Conservation (phyloP, 2,888 invertebrate species). For the Apocheima hispidaria region DNA sequence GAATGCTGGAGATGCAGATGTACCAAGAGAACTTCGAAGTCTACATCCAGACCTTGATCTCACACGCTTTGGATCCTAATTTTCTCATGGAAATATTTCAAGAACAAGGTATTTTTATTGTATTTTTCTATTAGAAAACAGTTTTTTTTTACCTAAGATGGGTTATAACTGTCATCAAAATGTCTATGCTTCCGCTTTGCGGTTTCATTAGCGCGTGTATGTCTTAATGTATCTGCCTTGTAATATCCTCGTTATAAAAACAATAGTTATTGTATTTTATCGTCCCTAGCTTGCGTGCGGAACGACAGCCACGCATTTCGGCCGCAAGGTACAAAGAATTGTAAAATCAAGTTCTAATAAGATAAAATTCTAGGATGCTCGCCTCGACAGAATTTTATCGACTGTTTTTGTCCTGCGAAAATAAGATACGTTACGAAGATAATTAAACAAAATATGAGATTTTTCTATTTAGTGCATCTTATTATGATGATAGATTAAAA, state of each 20-base stretch:
- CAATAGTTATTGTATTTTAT: conserved; percentile 14
- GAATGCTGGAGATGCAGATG: conserved; percentile 91
- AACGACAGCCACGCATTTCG: conserved; percentile 41
- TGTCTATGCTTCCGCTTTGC: too few species aligned
- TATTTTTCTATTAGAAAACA: too few species aligned
- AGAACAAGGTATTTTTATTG: conserved; percentile 90
- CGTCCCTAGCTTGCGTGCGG: conserved; percentile 28
- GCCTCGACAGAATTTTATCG: background rate
- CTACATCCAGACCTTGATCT: conserved; percentile 95
- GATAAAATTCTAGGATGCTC: conserved; percentile 32
- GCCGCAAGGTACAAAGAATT: conserved; percentile 45
- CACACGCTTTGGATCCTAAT: conserved; percentile 95
- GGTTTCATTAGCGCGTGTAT: too few species aligned
- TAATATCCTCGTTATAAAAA: background rate
- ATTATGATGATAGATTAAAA: too few species aligned
- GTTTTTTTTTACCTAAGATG: too few species aligned
- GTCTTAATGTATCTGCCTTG: background rate
- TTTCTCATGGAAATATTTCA: conserved; percentile 95
- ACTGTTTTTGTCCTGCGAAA: background rate
- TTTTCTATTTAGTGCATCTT: too few species aligned
- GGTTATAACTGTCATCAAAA: too few species aligned
- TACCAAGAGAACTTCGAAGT: conserved; percentile 96
- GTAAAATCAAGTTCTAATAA: conserved; percentile 8
- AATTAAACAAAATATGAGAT: too few species aligned
- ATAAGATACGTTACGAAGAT: too few species aligned